Conservation (phyloP, 2,888 invertebrate genomes). For the Sussaba pulchella region DNA sequence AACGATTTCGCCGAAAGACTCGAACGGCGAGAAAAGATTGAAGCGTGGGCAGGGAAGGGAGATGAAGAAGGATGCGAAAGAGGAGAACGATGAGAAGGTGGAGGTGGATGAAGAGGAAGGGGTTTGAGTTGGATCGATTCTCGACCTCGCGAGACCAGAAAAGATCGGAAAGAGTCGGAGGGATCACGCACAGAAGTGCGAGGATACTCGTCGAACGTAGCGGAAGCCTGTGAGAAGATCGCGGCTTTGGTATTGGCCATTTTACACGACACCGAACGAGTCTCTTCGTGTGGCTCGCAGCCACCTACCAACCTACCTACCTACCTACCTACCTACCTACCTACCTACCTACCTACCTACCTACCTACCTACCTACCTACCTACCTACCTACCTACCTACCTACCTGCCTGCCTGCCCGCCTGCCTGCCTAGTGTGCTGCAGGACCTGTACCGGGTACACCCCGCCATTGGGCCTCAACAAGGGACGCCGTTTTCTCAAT, state of each 20-base stretch:
- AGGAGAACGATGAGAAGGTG: not conserved
- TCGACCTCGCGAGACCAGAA: slow-evolving; percentile 19
- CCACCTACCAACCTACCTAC: not conserved
- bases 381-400: not conserved
- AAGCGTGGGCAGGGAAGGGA: not conserved
- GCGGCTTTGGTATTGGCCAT: slow-evolving; percentile 28
- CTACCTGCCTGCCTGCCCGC: no score
- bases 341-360: no score
- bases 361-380: not conserved
- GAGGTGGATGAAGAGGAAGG: not conserved
- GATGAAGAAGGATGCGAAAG: not conserved
- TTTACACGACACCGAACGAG: slow-evolving; percentile 43
- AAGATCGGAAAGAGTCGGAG: slow-evolving; percentile 31
- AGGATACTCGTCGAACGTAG: slow-evolving; percentile 23
- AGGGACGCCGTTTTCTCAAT: slow-evolving; percentile 74
- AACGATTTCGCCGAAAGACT: slow-evolving; percentile 23
- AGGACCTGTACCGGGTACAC: not conserved
- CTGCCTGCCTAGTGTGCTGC: no score
- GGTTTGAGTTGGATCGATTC: no score
- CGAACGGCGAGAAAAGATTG: not conserved
- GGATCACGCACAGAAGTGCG: slow-evolving; percentile 20
- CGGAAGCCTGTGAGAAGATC: slow-evolving; percentile 26
- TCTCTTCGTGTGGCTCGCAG: slow-evolving; percentile 19
- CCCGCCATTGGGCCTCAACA: not conserved
- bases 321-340: not conserved